Evolutionary conservation across 1,140 invertebrate species (phyloP), one percentile per base, ranked within the genome.

Genomic region (Drosophila takahashii): DNA sequence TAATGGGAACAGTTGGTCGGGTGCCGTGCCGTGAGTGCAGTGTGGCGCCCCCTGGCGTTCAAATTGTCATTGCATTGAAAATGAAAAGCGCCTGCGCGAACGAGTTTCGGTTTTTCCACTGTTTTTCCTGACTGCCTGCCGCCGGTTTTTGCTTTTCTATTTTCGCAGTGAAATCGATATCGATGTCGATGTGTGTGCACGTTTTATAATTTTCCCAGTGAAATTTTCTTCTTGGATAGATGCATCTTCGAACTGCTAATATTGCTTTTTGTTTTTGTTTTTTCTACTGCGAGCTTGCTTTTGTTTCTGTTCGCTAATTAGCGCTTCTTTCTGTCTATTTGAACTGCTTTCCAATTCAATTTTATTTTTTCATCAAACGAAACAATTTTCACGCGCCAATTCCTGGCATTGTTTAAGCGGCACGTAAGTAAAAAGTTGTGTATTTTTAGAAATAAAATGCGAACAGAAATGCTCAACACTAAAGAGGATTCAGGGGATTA

Each of bases 301-400:
- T 62, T 44, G 52, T 51, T 54, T 54, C 76, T 59, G 56, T 59
- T 69, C 69, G 76, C 79, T 86, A 86, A 86, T 86, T 86, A 86
- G 67, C 79, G 81, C 81, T 71, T 70, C 34, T 71, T 34, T 59
- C 52, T 34, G 65, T 44, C 65, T 48, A 26, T 71, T 52, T 59
- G 78, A 71, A 47, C 77, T 81, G 80, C 81, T 86, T 86, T 86
- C 81, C 83, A 86, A 87, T 81, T 87, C 73, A 70, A 73, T 62
- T 57, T 57, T 60, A 59, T 56, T 59, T 59, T 52, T 57, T 78
- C 85, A 86, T 87, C 81, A 86, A 86, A 86, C 79, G 74, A 86
- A 87, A 86, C 79, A 58, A 76, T 81, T 86, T 86, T 86, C 84
- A 86, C 81, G 81, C 81, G 83, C 81, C 81, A 86, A 86, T 86